These are phyloP conservation scores for Hypocryptadius cinnamomeus DNA, from an alignment of 2,113 vertebrate genomes.

Conservation along the genomic window DNA sequence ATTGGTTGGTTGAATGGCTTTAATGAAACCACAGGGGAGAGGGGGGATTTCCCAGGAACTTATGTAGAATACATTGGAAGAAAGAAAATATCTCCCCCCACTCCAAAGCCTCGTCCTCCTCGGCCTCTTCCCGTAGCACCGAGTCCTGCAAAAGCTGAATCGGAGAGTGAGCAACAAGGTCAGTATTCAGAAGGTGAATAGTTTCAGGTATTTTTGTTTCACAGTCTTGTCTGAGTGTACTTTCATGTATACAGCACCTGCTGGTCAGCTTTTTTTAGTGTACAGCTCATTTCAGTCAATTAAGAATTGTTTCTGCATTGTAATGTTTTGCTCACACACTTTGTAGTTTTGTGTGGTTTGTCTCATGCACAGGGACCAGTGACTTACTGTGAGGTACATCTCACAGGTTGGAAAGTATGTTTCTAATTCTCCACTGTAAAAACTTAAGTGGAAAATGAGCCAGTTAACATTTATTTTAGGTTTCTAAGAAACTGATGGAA, in stretches of 20 bases:
- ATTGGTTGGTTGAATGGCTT: constrained; percentile 95
- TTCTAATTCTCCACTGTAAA: neutral
- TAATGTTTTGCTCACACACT: neutral
- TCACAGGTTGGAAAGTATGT: neutral
- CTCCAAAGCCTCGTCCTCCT: constrained; percentile 91
- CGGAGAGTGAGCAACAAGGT: constrained; percentile 87
- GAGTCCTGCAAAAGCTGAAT: constrained; percentile 74
- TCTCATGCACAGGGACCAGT: neutral
- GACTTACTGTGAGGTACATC: neutral
- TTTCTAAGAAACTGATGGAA: neutral
- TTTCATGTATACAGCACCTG: neutral
- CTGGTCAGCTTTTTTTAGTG: neutral
- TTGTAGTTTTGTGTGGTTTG: neutral
- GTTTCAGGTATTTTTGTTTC: neutral
- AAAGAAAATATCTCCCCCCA: constrained; percentile 92
- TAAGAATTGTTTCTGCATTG: neutral
- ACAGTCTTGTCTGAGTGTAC: neutral
- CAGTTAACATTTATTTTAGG: neutral
- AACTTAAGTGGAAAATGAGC: neutral
- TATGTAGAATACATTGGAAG: constrained; percentile 94
- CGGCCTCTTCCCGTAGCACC: constrained; percentile 93
- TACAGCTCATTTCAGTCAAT: neutral
- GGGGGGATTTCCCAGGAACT: constrained; percentile 96
- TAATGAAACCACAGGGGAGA: constrained; percentile 94
- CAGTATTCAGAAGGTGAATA: constrained; percentile 8